phyloP scores from a whole-genome alignment of 2,113 vertebrate species.

The Dascyllus trimaculatus region DNA sequence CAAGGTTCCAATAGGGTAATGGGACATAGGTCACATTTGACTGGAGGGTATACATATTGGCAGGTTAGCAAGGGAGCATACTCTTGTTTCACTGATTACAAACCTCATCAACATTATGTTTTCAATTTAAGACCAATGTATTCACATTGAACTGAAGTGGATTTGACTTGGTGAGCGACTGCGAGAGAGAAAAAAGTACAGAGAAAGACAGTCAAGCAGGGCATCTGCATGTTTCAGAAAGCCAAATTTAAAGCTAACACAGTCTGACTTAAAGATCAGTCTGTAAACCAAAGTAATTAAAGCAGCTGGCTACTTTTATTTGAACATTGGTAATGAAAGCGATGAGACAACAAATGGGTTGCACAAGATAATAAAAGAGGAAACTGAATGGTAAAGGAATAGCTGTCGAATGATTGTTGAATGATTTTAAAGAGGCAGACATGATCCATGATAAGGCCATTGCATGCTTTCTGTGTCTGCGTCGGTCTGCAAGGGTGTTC shows the following conservation, averaged over 20 bases:
- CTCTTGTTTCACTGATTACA: neutral
- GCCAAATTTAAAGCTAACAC: constrained; percentile 5
- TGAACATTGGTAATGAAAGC: constrained; percentile 25
- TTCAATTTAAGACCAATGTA: neutral
- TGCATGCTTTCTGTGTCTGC: no score
- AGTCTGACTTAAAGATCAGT: constrained; percentile 7
- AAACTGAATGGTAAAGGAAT: neutral
- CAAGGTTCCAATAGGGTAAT: neutral
- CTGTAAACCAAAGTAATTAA: constrained; percentile 28
- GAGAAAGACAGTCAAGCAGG: neutral
- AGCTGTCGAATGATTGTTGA: constrained; percentile 2
- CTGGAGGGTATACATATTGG: neutral
- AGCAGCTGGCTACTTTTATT: constrained; percentile 18
- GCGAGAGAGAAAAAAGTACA: neutral
- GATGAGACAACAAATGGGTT: constrained; percentile 29
- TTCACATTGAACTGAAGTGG: constrained; percentile 28
- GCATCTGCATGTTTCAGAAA: constrained; percentile 3
- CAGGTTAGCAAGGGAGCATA: neutral
- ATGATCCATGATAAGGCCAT: neutral
- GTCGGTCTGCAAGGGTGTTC: no score
- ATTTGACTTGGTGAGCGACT: constrained; percentile 7
- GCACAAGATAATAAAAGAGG: neutral
- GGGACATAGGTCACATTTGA: constrained; percentile 1
- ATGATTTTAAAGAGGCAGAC: constrained; percentile 13
- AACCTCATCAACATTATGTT: neutral